Evolutionary conservation across 2,888 invertebrate genomes (phyloP).

Genomic region (Ischnura elegans): DNA sequence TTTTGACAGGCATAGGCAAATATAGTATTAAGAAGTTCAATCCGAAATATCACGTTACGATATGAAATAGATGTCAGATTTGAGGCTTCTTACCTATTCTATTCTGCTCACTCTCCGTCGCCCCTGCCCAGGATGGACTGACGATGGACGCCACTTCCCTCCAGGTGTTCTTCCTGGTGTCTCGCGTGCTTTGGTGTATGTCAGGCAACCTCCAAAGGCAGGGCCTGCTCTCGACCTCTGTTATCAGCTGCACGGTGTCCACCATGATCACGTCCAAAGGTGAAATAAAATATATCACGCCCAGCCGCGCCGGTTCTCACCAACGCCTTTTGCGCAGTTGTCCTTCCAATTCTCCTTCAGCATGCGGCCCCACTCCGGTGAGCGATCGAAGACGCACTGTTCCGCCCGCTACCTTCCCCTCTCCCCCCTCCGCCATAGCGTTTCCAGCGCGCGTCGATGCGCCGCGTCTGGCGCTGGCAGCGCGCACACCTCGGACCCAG

Average conservation of each 20-base stretch:
- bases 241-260: neutral
- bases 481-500: neutral
- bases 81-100: neutral
- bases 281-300: neutral
- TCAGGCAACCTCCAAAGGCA: neutral
- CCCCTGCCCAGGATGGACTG: neutral
- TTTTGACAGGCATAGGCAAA: too few species aligned
- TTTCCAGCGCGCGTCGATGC: neutral
- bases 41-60: too few species aligned
- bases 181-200: neutral
- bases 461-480: neutral
- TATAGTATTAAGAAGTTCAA: too few species aligned
- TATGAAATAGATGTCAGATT: too few species aligned
- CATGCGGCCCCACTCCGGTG: too few species aligned
- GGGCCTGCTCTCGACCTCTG: neutral
- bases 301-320: too few species aligned
- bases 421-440: too few species aligned
- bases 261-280: neutral
- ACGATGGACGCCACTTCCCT: neutral
- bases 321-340: too few species aligned
- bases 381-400: neutral
- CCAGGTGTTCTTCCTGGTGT: neutral
- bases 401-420: neutral
- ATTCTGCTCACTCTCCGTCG: neutral
- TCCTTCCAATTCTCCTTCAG: too few species aligned